A percentile compares a stretch with the other conserved stretches of the same genome.
Evolutionary conservation across 23 tunicate genomes (phyloP).

Genomic region (Halocynthia aurantium): DNA sequence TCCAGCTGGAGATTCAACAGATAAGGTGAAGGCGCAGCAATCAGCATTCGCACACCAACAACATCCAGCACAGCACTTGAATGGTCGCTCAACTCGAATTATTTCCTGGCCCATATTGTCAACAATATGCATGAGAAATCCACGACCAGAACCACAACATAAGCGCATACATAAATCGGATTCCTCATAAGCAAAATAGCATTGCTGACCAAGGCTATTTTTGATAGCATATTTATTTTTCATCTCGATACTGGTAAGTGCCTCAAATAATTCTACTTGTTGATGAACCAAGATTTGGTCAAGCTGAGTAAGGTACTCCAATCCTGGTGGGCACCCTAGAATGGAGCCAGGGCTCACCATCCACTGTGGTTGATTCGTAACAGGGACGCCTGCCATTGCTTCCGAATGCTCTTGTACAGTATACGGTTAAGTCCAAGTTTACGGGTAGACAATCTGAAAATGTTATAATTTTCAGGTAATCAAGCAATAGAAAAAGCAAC

Average conservation of each 20-base stretch:
- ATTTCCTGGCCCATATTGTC: constrained; percentile 16
- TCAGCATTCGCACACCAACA: constrained; percentile 87
- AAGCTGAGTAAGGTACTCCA: constrained; percentile 86
- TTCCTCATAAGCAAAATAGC: constrained; percentile 69
- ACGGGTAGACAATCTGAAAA: too few species aligned
- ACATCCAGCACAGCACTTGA: constrained; percentile 71
- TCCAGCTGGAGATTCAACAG: constrained; percentile 69
- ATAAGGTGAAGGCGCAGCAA: constrained; percentile 49
- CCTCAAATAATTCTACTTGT: constrained; percentile 97
- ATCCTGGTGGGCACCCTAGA: constrained; percentile 78
- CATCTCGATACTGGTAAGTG: constrained; percentile 49
- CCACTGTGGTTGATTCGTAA: constrained; percentile 26
- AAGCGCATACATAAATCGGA: constrained; percentile 18
- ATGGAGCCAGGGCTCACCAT: constrained; percentile 37
- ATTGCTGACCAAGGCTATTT: constrained; percentile 69
- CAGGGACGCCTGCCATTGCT: not conserved
- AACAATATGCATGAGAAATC: constrained; percentile 23
- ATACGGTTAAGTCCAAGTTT: too few species aligned
- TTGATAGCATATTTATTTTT: constrained; percentile 42
- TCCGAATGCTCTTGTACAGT: too few species aligned
- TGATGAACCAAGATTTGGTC: constrained; percentile 94
- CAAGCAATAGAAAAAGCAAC: too few species aligned
- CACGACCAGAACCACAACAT: constrained; percentile 7
- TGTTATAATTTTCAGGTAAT: too few species aligned
- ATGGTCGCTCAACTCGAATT: constrained; percentile 6